Conservation (phyloP, 2,888 invertebrate genomes). For the Notodonta ziczac region DNA sequence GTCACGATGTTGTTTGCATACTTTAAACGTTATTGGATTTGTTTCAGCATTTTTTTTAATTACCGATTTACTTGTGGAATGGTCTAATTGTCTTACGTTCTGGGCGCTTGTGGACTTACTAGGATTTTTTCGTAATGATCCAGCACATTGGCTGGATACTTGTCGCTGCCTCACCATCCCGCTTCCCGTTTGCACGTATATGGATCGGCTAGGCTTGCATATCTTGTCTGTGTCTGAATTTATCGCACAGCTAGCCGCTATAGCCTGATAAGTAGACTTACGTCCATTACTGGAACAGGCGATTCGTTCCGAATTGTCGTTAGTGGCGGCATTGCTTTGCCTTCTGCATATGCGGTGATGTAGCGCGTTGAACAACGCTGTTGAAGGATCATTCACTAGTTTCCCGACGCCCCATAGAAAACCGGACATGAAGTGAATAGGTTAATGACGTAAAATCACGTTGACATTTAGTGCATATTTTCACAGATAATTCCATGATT, state of each 20-base stretch:
- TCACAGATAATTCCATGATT: no score
- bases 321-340: constrained; percentile 12
- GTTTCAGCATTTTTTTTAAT: constrained; percentile 46
- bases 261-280: constrained; percentile 2
- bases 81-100: constrained; percentile 34
- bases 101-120: constrained; percentile 52
- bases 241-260: constrained; percentile 12
- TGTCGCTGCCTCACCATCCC: constrained; percentile 33
- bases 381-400: constrained; percentile 64
- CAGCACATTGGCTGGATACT: constrained; percentile 49
- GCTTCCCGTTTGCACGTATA: constrained; percentile 49
- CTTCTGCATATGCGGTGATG: constrained; percentile 41
- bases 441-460: background rate
- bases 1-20: constrained; percentile 58
- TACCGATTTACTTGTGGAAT: constrained; percentile 37
- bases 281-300: constrained; percentile 1
- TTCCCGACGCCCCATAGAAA: constrained; percentile 63
- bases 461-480: no score
- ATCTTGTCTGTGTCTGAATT: constrained; percentile 12
- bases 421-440: constrained; percentile 46
- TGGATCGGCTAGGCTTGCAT: constrained; percentile 28
- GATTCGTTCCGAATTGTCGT: constrained; percentile 13
- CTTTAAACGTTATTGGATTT: constrained; percentile 34
- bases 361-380: constrained; percentile 53
- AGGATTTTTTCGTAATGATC: constrained; percentile 20